phyloP scores from a whole-genome alignment of 2,888 invertebrate species.

The Epiblema foenella region DNA sequence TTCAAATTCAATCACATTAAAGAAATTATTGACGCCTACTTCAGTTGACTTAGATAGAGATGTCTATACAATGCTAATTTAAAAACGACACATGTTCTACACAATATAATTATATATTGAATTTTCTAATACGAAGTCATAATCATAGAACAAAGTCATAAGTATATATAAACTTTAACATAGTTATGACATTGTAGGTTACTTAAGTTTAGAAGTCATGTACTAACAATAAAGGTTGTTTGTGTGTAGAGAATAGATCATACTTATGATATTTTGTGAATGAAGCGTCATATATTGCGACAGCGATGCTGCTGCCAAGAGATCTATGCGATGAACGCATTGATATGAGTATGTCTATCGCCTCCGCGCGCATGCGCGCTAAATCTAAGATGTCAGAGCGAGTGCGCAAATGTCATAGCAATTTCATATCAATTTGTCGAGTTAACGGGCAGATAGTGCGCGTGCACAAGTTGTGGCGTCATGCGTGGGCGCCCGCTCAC shows the following conservation, averaged over 20 bases:
- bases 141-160: background rate
- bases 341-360: background rate
- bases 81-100: conserved; percentile 4
- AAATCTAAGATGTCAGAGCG: background rate
- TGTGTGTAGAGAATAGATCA: background rate
- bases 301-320: background rate
- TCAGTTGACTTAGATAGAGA: conserved; percentile 18
- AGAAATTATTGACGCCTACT: conserved; percentile 31
- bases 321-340: background rate
- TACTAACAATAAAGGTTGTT: background rate
- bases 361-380: background rate
- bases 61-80: background rate
- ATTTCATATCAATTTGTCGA: background rate
- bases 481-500: conserved; percentile 47
- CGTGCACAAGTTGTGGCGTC: conserved; percentile 41
- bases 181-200: background rate
- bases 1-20: conserved; percentile 30
- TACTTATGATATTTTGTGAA: background rate
- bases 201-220: background rate
- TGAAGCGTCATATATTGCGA: conserved; percentile 5
- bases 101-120: background rate
- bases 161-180: background rate
- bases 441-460: background rate
- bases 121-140: background rate
- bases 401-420: background rate